These are phyloP conservation scores for Dasypogon diadema DNA, from an alignment of 2,888 invertebrate species.

Conservation along the genomic window DNA sequence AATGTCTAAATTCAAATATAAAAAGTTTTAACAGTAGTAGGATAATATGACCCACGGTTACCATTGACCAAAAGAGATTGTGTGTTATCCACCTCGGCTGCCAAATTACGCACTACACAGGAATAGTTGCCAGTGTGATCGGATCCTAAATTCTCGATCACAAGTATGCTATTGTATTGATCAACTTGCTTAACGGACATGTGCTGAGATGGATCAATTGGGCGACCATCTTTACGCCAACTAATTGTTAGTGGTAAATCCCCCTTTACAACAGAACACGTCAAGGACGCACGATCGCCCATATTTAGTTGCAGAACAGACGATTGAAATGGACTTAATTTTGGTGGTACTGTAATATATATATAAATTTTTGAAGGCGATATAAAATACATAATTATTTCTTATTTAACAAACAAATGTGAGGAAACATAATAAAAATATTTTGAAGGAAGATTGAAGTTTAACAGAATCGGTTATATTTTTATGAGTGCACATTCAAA, in stretches of 20 bases:
- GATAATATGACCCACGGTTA: conserved; percentile 69
- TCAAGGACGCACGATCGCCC: conserved; percentile 79
- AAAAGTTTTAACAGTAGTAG: conserved; percentile 35
- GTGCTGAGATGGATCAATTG: conserved; percentile 74
- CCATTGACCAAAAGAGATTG: conserved; percentile 83
- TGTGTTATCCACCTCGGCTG: conserved; percentile 80
- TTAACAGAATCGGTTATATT: too few relatives aligned
- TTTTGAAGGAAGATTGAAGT: too few relatives aligned
- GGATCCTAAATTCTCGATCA: conserved; percentile 80
- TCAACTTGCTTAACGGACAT: conserved; percentile 80
- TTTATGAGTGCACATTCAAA: too few relatives aligned
- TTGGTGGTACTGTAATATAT: conserved; percentile 75
- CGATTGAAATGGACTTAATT: conserved; percentile 79
- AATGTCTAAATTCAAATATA: conserved; percentile 46
- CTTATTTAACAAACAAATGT: too few relatives aligned
- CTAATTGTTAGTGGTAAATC: conserved; percentile 81
- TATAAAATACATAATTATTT: too few relatives aligned
- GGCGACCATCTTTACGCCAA: conserved; percentile 82
- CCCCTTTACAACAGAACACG: conserved; percentile 81
- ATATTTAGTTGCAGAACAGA: conserved; percentile 78
- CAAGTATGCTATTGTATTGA: conserved; percentile 82
- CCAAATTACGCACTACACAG: conserved; percentile 79
- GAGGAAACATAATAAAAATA: too few relatives aligned
- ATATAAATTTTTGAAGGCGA: conserved; percentile 47
- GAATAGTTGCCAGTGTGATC: conserved; percentile 84